Evolutionary conservation across 2,113 vertebrate species (phyloP).

Genomic region (Delphinapterus leucas): DNA sequence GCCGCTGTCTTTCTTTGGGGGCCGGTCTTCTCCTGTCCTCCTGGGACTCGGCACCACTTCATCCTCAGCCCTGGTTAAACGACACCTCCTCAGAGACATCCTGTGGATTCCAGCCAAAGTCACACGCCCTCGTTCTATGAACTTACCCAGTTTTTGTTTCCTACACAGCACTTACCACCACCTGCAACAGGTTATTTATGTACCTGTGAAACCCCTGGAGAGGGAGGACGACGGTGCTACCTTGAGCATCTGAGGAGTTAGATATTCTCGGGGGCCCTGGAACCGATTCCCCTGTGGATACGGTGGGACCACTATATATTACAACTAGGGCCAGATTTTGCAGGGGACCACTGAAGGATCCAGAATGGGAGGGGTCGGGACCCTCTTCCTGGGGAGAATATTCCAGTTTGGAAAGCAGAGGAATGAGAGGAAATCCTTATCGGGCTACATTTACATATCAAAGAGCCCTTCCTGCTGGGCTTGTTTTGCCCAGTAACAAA

Average conservation of each 20-base stretch:
- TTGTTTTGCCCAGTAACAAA: not conserved
- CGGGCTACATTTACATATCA: slow-evolving; percentile 45
- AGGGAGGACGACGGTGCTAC: not conserved
- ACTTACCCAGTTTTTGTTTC: not conserved
- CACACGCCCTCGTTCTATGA: rapidly evolving
- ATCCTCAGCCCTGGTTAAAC: not conserved
- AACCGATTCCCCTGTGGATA: not conserved
- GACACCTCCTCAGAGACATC: not conserved
- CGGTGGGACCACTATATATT: rapidly evolving
- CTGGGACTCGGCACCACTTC: not conserved
- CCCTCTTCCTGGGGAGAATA: not conserved
- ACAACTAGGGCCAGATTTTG: not conserved
- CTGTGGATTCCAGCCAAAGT: not conserved
- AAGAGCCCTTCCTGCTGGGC: slow-evolving; percentile 31
- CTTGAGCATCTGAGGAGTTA: not conserved
- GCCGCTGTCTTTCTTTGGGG: too few relatives aligned
- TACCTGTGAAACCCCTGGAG: not conserved
- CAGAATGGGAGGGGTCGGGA: rapidly evolving
- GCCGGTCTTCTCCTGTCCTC: not conserved
- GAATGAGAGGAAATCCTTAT: not conserved
- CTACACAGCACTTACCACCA: not conserved
- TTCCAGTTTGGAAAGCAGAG: not conserved
- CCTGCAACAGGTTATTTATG: not conserved
- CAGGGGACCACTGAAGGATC: not conserved
- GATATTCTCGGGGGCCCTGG: rapidly evolving